These are phyloP conservation scores for Drosophila meridiana DNA, from an alignment of 2,888 invertebrate genomes.

Conservation along the genomic window DNA sequence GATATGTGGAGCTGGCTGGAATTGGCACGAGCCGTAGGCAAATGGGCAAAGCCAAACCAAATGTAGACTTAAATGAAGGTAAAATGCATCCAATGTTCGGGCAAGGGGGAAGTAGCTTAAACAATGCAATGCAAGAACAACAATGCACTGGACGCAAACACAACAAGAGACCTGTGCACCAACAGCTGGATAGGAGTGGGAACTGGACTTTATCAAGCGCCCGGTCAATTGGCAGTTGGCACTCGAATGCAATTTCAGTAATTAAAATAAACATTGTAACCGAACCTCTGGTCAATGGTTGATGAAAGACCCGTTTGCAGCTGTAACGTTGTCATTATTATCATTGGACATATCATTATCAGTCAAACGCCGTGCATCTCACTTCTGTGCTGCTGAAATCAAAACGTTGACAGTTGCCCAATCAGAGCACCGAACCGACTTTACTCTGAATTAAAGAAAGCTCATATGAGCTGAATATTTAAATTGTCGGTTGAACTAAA, in stretches of 20 bases:
- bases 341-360: conserved; percentile 61
- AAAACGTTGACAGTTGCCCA: conserved; percentile 34
- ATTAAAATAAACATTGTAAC: conserved; percentile 76
- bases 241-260: conserved; percentile 81
- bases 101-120: conserved; percentile 30
- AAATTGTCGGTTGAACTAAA: neutral
- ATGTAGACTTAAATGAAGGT: conserved; percentile 76
- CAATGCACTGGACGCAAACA: conserved; percentile 62
- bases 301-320: conserved; percentile 32
- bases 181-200: conserved; percentile 19
- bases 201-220: conserved; percentile 31
- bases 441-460: neutral
- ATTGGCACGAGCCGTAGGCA: conserved; percentile 60
- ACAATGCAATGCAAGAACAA: conserved; percentile 52
- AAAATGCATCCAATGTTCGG: conserved; percentile 67
- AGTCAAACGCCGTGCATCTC: conserved; percentile 14
- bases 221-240: conserved; percentile 70
- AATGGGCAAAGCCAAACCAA: conserved; percentile 65
- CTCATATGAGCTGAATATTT: neutral
- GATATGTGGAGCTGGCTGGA: conserved; percentile 58
- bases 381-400: conserved; percentile 56
- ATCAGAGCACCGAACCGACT: conserved; percentile 1
- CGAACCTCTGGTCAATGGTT: conserved; percentile 45
- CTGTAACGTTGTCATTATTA: conserved; percentile 65
- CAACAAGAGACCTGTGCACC: conserved; percentile 55